These are phyloP conservation scores for Xanthorhoe designata DNA, from an alignment of 2,888 invertebrate species.

Conservation along the genomic window DNA sequence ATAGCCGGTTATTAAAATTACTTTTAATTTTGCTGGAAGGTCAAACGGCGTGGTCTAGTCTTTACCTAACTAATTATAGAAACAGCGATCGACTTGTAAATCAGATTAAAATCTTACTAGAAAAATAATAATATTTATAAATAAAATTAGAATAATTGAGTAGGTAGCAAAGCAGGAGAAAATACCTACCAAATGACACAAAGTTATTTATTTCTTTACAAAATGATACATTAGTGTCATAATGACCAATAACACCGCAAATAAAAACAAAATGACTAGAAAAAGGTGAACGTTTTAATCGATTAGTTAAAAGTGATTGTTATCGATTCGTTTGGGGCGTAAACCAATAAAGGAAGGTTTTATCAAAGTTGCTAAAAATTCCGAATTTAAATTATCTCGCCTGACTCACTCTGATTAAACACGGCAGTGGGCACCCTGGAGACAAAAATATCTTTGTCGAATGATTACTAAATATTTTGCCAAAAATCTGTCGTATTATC, in stretches of 20 bases:
- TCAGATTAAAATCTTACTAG: constrained; percentile 19
- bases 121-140: constrained; percentile 21
- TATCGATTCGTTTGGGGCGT: constrained; percentile 21
- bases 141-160: constrained; percentile 5
- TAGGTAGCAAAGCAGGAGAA: neutral
- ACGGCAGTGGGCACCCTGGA: constrained; percentile 16
- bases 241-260: constrained; percentile 25
- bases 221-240: constrained; percentile 28
- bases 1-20: constrained; percentile 30
- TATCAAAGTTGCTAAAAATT: constrained; percentile 20
- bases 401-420: constrained; percentile 15
- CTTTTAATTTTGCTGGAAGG: constrained; percentile 31
- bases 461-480: constrained; percentile 43
- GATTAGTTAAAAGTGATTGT: constrained; percentile 32
- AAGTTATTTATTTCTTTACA: constrained; percentile 17
- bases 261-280: constrained; percentile 32
- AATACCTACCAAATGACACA: constrained; percentile 30
- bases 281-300: constrained; percentile 28
- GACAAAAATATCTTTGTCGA: constrained; percentile 19
- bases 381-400: constrained; percentile 14
- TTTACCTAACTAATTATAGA: constrained; percentile 39
- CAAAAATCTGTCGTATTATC: constrained; percentile 55
- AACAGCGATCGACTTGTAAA: constrained; percentile 35
- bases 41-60: constrained; percentile 28
- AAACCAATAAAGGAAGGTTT: constrained; percentile 25